Evolutionary conservation across 2,797 vertebrate species (phyloP).

Genomic region (Labroides dimidiatus): DNA sequence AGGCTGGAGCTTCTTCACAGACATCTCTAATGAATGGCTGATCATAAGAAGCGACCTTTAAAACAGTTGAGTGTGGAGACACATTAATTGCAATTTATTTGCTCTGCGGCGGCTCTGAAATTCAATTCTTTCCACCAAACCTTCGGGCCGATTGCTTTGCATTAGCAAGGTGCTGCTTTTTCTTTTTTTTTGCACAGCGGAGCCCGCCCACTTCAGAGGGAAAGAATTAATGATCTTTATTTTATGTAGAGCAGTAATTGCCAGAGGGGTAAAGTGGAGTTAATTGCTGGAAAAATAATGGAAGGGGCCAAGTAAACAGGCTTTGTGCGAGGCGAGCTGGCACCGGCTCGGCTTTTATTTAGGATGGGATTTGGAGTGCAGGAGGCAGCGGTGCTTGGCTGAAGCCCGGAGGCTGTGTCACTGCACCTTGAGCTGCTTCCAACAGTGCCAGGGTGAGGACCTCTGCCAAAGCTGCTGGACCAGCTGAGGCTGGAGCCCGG

Average conservation of each 20-base stretch:
- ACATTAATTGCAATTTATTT: slow-evolving; percentile 76
- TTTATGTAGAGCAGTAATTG: slow-evolving; percentile 84
- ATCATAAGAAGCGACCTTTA: slow-evolving; percentile 76
- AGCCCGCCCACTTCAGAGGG: slow-evolving; percentile 62
- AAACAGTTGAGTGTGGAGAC: slow-evolving; percentile 61
- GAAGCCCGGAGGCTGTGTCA: slow-evolving; percentile 54
- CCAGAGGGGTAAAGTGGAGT: slow-evolving; percentile 79
- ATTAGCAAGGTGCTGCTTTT: slow-evolving; percentile 66
- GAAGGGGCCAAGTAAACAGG: slow-evolving; percentile 76
- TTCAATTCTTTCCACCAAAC: slow-evolving; percentile 70
- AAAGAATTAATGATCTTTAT: slow-evolving; percentile 79
- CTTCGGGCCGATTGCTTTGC: slow-evolving; percentile 65
- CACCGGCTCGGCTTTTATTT: slow-evolving; percentile 54
- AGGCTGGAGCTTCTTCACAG: slow-evolving; percentile 70
- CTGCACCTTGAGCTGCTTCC: slow-evolving; percentile 62
- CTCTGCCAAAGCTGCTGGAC: slow-evolving; percentile 54
- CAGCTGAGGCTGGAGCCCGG: slow-evolving; percentile 23
- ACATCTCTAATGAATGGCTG: slow-evolving; percentile 76
- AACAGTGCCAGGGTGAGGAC: slow-evolving; percentile 37
- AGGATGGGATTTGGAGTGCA: slow-evolving; percentile 64
- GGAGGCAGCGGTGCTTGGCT: slow-evolving; percentile 59
- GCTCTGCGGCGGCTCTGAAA: slow-evolving; percentile 68
- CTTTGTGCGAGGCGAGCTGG: slow-evolving; percentile 60
- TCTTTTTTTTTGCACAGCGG: slow-evolving; percentile 37
- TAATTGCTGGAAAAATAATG: slow-evolving; percentile 81